Evolutionary conservation across 2,797 vertebrate genomes (phyloP), one percentile per base, ranked within the genome.

Genomic region (Labroides dimidiatus): DNA sequence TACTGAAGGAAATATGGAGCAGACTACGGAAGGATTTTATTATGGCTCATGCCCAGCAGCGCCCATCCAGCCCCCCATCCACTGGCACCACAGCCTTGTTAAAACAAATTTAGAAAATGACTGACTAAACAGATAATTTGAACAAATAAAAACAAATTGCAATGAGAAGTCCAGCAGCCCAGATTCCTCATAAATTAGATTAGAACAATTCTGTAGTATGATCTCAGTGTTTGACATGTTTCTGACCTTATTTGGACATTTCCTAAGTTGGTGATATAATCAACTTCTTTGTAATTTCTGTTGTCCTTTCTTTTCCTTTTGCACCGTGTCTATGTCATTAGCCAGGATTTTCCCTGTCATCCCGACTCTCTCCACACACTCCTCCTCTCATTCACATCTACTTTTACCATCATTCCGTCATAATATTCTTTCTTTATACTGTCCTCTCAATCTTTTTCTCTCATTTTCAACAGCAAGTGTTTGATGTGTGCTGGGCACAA

Each of bases 401-500:
- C 42, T 52, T 66, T 51, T 58, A 44, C 60, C 64, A 56, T 70
- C 27, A 42, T 62, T 59, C 52, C 24, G 23, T 72, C 27, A 52
- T 72, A 54, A 41, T 48, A 69, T 62, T 51, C 58, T 52, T 47
- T 79, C 62, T 45, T 45, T 68, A 27, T 54, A 14, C 78, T 58
- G 53, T 73, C 61, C 42, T 49, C 27, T 61, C 44, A 52, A 48
- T 62, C 67, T 81, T 44, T 56, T 61, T 73, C 59, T 69, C 68
- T 78, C 44, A 63, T 77, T 78, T 75, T 6, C 12, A 71, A 57
- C 53, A 69, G 60, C 44, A n/a, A 64, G 62, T 66, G 87, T 93
- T 93, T 92, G 89, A 93, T 91, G 87, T 92, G 87, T 80, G 80
- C 81, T 91, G 90, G 90, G 87, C 91, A 93, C 39, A 37, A 90